Evolutionary conservation across 2,888 invertebrate species (phyloP), one percentile per base, ranked within the genome.

Genomic region (Torymus aiolomorphi): DNA sequence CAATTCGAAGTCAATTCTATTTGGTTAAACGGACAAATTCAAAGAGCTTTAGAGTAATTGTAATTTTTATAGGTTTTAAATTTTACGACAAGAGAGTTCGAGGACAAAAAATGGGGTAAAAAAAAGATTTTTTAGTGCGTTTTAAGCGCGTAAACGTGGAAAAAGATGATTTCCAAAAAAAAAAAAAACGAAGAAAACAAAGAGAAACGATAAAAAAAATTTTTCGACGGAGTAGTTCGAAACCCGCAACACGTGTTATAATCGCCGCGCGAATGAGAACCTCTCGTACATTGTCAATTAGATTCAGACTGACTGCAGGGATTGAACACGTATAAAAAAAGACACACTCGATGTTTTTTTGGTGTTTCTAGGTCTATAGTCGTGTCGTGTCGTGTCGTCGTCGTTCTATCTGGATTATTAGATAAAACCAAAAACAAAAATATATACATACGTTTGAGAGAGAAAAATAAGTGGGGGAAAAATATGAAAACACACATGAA

Each of bases 271-370:
- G 42, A 42, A 83, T 86, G 82, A 85, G 85, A 86, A 87, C 85
- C 86, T 87, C 88, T 87, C 87, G 88, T 88, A 88, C 87, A 88
- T 89, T 90, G 90, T 90, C 90, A 90, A 90, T 90, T 90, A 90
- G 90, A 89, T 90, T 90, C 90, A 90, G 90, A 90, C 90, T 90
- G 90, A 90, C 84, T 87, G 88, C 88, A 89, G 88, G 88, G 88
- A 89, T 89, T 89, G 88, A 88, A 86, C 84, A 86, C 83, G 85
- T 86, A 86, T 78, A 81, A 80, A 73, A 31, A 83, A 80, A 85
- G 82, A 83, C 85, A 86, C 84, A 85, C 84, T 89, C 86, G 84
- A 86, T 87, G 87, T 88, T 87, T 42, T 42, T 42, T 80, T 75
- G 65, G 76, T 82, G 78, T 80, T 77, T 82, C 74, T 76, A 82